Evolutionary conservation across 1,140 invertebrate species (phyloP).

Genomic region (Maniola jurtina): DNA sequence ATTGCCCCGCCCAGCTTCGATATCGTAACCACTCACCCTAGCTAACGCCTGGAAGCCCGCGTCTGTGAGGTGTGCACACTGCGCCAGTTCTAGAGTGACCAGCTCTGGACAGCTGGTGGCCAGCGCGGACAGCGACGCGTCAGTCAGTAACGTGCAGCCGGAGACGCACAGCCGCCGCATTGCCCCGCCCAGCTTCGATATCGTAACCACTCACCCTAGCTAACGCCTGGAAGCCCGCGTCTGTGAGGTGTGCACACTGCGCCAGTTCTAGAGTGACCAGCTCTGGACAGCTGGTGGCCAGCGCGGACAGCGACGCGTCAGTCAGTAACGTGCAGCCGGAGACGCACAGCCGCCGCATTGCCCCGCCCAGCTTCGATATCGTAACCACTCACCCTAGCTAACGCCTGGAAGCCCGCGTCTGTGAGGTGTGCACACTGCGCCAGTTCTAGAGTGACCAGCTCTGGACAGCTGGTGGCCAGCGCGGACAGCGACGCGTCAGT

Average conservation of each 20-base stretch:
- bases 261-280: too few species aligned
- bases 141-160: conserved; percentile 94
- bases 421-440: conserved; percentile 97
- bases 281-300: too few species aligned
- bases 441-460: conserved; percentile 95
- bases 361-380: too few species aligned
- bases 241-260: too few species aligned
- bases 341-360: too few species aligned
- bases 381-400: conserved; percentile 87
- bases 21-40: conserved; percentile 82
- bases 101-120: conserved; percentile 92
- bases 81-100: conserved; percentile 95
- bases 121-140: conserved; percentile 90
- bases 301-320: too few species aligned
- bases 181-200: conserved; percentile 85
- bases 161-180: conserved; percentile 95
- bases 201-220: too few species aligned
- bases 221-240: not conserved
- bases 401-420: conserved; percentile 96
- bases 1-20: too few species aligned
- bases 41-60: conserved; percentile 96
- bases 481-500: conserved; percentile 93
- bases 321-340: too few species aligned
- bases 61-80: conserved; percentile 97
- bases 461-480: conserved; percentile 91